These are phyloP conservation scores for Bombus cullumanus DNA, from an alignment of 1,140 invertebrate species.

Conservation along the genomic window DNA sequence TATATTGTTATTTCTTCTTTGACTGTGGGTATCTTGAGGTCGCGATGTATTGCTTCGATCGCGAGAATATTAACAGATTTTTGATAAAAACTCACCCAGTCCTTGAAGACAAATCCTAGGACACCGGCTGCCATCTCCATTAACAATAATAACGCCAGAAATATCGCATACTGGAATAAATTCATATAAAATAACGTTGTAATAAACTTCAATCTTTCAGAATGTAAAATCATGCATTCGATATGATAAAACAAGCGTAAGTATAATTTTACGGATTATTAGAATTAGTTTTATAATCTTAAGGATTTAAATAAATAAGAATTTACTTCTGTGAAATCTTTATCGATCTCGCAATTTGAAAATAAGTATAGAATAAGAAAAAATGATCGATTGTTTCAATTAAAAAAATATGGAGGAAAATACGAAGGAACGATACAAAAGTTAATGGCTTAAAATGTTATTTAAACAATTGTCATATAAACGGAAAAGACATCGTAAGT, in stretches of 20 bases:
- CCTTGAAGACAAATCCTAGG: conserved; percentile 97
- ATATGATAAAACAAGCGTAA: too few species aligned
- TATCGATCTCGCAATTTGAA: too few species aligned
- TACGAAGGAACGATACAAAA: neutral
- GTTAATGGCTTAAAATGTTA: neutral
- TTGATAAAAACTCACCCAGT: conserved; percentile 90
- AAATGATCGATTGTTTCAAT: neutral
- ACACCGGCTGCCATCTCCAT: conserved; percentile 96
- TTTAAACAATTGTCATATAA: neutral
- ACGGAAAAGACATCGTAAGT: too few species aligned
- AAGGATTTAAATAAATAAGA: too few species aligned
- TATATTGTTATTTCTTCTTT: too few species aligned
- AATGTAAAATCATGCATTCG: conserved; percentile 5
- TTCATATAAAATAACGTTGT: neutral
- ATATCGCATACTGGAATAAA: conserved; percentile 94
- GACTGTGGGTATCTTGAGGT: too few species aligned
- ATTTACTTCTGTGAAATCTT: too few species aligned
- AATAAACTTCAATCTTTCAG: too few species aligned
- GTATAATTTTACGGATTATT: too few species aligned
- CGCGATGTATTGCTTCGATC: too few species aligned
- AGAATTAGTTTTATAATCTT: too few species aligned
- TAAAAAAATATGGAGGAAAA: neutral
- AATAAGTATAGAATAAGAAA: neutral
- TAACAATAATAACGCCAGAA: conserved; percentile 93
- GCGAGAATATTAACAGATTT: neutral